These are phyloP conservation scores for Melanotaenia duboulayi DNA, from an alignment of 2,113 vertebrate genomes.

Conservation along the genomic window DNA sequence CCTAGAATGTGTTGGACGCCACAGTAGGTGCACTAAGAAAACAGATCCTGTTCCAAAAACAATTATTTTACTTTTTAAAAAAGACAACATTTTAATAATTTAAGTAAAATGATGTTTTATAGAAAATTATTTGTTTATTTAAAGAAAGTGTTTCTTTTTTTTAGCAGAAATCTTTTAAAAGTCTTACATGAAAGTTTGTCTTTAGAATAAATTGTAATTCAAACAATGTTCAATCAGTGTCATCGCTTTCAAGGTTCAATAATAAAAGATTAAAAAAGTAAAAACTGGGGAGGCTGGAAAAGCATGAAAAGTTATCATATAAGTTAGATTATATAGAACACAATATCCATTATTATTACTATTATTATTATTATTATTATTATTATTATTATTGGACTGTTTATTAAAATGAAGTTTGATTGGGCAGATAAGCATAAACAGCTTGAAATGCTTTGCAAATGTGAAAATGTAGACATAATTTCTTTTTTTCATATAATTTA, in stretches of 20 bases:
- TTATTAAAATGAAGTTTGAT: background rate
- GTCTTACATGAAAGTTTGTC: background rate
- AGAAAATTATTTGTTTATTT: background rate
- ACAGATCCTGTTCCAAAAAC: background rate
- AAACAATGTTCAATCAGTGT: no score
- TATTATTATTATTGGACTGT: no score
- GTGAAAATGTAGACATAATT: background rate
- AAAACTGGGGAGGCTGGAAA: no score
- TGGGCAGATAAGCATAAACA: background rate
- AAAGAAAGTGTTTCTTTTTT: background rate
- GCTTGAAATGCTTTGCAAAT: background rate
- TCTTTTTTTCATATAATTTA: background rate
- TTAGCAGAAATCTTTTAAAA: background rate
- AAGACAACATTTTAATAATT: conserved; percentile 1
- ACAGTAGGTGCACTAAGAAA: conserved; percentile 8
- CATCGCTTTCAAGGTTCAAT: no score
- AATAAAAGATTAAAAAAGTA: no score
- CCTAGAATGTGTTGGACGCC: conserved; percentile 1
- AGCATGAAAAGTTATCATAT: no score
- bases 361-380: no score
- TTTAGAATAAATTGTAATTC: background rate
- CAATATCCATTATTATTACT: no score
- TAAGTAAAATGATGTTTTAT: background rate
- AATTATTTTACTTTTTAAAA: background rate
- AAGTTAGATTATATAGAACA: no score